phyloP scores from a whole-genome alignment of 2,888 invertebrate genomes.

The Eugnorisma glareosa region DNA sequence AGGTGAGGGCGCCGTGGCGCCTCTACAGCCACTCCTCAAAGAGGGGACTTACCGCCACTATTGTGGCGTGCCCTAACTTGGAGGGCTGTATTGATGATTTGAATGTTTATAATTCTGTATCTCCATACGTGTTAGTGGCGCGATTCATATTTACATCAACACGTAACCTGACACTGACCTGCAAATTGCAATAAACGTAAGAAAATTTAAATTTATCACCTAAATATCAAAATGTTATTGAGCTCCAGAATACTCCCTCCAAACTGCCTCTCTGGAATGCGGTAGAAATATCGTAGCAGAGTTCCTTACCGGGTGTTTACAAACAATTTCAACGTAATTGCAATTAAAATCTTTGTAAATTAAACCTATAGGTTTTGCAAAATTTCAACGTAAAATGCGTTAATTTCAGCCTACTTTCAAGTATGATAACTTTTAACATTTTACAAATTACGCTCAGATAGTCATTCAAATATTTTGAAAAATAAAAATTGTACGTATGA shows the following conservation, averaged over 20 bases:
- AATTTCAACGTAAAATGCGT: not conserved
- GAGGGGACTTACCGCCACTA: too few species aligned
- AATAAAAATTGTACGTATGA: not conserved
- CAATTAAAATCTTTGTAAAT: conserved; percentile 42
- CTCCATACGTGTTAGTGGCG: too few species aligned
- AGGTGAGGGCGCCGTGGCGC: too few species aligned
- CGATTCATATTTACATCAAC: too few species aligned
- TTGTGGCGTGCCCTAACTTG: too few species aligned
- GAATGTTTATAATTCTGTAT: too few species aligned
- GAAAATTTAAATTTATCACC: too few species aligned
- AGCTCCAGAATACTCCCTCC: conserved; percentile 48
- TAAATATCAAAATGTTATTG: not conserved
- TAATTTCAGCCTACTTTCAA: not conserved
- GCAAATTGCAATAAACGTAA: too few species aligned
- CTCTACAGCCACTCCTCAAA: too few species aligned
- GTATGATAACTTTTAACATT: not conserved
- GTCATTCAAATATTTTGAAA: not conserved
- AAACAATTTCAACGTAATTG: conserved; percentile 62
- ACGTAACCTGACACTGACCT: too few species aligned
- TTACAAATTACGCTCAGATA: not conserved
- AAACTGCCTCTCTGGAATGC: conserved; percentile 24
- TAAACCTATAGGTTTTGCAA: not conserved
- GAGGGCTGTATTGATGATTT: too few species aligned
- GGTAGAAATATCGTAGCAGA: conserved; percentile 48
- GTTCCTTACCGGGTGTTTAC: conserved; percentile 43